Percentiles rank a stretch among this genome's conserved stretches.
phyloP scores from a whole-genome alignment of 2,113 vertebrate genomes.

The Chrysochloris asiatica region DNA sequence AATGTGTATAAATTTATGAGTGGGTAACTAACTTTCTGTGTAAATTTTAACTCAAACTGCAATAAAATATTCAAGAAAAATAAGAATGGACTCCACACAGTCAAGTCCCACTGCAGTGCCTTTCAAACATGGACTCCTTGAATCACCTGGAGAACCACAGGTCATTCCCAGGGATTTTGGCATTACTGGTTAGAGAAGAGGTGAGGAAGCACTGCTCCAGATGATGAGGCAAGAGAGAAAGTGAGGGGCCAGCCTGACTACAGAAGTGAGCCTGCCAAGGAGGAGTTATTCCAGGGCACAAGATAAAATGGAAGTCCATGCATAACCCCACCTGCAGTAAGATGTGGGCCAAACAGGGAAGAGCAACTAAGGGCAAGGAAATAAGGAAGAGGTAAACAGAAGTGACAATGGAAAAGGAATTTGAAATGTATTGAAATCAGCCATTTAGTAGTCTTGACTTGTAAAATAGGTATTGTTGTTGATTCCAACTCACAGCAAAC shows the following conservation, averaged over 20 bases:
- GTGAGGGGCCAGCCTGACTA: not conserved
- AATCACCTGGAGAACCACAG: not conserved
- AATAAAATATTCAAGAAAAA: no score
- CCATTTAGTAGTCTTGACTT: not conserved
- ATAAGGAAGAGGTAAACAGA: not conserved
- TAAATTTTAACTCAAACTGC: no score
- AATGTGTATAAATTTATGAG: no score
- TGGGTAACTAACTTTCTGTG: no score
- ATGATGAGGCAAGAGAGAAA: not conserved
- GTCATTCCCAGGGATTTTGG: not conserved
- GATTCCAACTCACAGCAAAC: no score
- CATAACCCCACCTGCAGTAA: not conserved
- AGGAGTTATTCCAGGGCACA: not conserved
- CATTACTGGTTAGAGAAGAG: not conserved
- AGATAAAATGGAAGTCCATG: not conserved
- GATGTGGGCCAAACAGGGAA: not conserved
- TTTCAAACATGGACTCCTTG: not conserved
- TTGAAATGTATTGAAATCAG: no score
- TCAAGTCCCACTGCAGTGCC: rapidly evolving
- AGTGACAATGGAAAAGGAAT: not conserved
- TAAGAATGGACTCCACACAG: not conserved
- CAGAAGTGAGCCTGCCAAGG: not conserved
- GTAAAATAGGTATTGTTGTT: no score
- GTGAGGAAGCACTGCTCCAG: not conserved
- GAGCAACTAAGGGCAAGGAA: not conserved